Conservation (phyloP, 2,888 invertebrate genomes). For the Drosophila hamatofila region DNA sequence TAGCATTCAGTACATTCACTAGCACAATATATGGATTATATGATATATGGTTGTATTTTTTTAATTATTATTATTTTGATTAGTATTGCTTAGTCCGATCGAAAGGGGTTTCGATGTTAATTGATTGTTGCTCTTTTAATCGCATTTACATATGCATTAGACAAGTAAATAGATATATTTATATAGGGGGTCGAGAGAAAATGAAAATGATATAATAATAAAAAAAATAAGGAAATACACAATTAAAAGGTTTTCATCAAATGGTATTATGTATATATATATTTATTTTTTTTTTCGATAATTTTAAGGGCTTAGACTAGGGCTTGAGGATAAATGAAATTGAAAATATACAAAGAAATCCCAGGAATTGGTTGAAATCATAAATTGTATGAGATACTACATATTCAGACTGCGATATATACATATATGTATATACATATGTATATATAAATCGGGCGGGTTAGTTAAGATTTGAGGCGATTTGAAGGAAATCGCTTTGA, state of each 20-base stretch:
- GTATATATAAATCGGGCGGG: constrained; percentile 5
- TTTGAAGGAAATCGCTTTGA: background rate
- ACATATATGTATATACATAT: constrained; percentile 10
- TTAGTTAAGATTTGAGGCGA: background rate
- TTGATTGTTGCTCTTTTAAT: constrained; percentile 43
- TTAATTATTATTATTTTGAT: constrained; percentile 34
- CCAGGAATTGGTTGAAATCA: background rate
- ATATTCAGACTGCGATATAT: constrained; percentile 26
- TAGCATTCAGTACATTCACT: constrained; percentile 86
- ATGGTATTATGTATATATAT: constrained; percentile 23
- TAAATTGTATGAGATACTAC: constrained; percentile 23
- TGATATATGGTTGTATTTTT: constrained; percentile 65
- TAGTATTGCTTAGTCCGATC: constrained; percentile 44
- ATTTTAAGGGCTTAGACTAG: constrained; percentile 14
- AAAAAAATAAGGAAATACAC: constrained; percentile 23
- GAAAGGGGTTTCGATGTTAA: constrained; percentile 35
- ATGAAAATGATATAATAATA: constrained; percentile 24
- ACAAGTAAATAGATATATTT: constrained; percentile 36
- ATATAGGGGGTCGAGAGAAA: constrained; percentile 50
- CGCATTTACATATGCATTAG: constrained; percentile 44
- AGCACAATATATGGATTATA: constrained; percentile 84
- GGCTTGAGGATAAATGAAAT: constrained; percentile 19
- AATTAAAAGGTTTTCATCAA: constrained; percentile 29
- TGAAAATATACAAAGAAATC: background rate
- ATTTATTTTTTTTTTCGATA: constrained; percentile 8